These are phyloP conservation scores for Heteromyza rotundicornis DNA, from an alignment of 2,888 invertebrate genomes.

Conservation along the genomic window DNA sequence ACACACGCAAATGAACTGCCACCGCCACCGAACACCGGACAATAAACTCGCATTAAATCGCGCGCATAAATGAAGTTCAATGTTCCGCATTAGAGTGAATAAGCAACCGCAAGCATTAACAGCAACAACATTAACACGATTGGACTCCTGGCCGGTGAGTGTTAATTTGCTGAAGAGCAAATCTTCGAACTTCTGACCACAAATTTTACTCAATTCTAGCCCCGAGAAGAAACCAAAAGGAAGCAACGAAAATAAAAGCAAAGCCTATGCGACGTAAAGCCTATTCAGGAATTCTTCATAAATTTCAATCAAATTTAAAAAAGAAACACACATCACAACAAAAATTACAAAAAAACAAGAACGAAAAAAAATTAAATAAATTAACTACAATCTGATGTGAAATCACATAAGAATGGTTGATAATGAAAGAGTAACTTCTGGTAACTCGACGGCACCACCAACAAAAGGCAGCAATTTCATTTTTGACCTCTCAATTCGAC, in stretches of 20 bases:
- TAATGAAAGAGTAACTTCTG: slow-evolving; percentile 22
- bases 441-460: slow-evolving; percentile 19
- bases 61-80: slow-evolving; percentile 11
- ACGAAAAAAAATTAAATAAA: slow-evolving; percentile 39
- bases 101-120: background rate
- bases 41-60: slow-evolving; percentile 1
- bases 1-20: too few species aligned
- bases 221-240: background rate
- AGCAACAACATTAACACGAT: too few species aligned
- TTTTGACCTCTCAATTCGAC: slow-evolving; percentile 55
- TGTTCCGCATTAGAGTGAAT: slow-evolving; percentile 15
- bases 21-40: background rate
- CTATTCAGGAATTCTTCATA: slow-evolving; percentile 41
- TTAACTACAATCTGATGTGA: slow-evolving; percentile 22
- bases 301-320: slow-evolving; percentile 56
- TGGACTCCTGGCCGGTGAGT: slow-evolving; percentile 24
- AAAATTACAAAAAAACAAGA: slow-evolving; percentile 31
- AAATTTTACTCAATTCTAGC: slow-evolving; percentile 22
- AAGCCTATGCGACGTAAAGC: slow-evolving; percentile 6
- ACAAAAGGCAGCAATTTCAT: slow-evolving; percentile 51
- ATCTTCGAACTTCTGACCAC: slow-evolving; percentile 26
- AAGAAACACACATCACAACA: slow-evolving; percentile 21
- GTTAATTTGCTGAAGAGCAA: slow-evolving; percentile 28
- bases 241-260: slow-evolving; percentile 28
- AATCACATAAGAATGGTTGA: slow-evolving; percentile 49